Percentiles rank a stretch among this genome's conserved stretches.
These are phyloP conservation scores for Eira barbara DNA, from an alignment of 2,113 vertebrate species.

Conservation along the genomic window DNA sequence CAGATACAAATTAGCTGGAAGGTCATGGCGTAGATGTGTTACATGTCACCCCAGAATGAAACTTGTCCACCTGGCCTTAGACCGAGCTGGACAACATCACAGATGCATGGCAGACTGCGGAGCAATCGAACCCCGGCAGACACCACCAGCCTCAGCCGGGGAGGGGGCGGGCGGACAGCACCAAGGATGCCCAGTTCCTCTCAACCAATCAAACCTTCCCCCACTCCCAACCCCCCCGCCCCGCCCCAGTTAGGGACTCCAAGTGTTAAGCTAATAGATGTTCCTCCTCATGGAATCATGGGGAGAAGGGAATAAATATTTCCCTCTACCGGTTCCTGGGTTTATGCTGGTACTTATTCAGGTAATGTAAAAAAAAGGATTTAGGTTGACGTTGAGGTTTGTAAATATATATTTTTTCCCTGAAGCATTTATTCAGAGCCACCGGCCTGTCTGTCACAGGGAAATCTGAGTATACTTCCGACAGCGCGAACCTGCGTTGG, in stretches of 20 bases:
- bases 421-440: background rate
- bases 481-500: background rate
- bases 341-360: background rate
- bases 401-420: background rate
- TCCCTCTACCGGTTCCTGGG: background rate
- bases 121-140: rapidly evolving
- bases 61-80: background rate
- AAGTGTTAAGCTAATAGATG: background rate
- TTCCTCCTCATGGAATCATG: rapidly evolving
- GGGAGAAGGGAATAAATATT: background rate
- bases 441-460: background rate
- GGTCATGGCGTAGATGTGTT: background rate
- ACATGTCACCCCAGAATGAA: background rate
- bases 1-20: background rate
- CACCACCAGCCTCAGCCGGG: background rate
- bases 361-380: background rate
- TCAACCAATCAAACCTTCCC: background rate
- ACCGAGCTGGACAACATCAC: background rate
- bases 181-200: background rate
- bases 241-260: too few species aligned
- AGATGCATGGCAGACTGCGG: rapidly evolving
- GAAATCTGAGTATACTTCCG: background rate
- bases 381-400: background rate
- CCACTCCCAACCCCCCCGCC: background rate
- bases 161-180: rapidly evolving